Conservation (phyloP, 1,140 invertebrate species). For the Cydia pomonella region DNA sequence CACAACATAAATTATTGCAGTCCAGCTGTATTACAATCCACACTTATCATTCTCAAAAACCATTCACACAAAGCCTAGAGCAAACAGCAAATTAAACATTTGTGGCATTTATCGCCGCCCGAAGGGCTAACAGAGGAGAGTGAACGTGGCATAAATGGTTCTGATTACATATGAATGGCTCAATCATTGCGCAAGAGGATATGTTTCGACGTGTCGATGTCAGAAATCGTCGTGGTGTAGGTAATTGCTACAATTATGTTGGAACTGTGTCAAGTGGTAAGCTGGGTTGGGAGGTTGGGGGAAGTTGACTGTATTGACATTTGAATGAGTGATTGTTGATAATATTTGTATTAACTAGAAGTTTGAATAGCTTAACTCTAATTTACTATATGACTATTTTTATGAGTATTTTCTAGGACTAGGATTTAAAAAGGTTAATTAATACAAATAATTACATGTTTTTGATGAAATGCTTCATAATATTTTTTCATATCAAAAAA, state of each 20-base stretch:
- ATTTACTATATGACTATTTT: too few relatives aligned
- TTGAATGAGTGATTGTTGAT: too few relatives aligned
- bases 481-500: too few relatives aligned
- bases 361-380: too few relatives aligned
- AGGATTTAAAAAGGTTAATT: too few relatives aligned
- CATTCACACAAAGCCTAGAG: background rate
- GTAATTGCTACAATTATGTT: slow-evolving; percentile 71
- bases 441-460: too few relatives aligned
- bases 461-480: too few relatives aligned
- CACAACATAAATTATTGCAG: too few relatives aligned
- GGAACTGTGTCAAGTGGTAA: slow-evolving; percentile 68
- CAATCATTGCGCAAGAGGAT: slow-evolving; percentile 66
- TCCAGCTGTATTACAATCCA: too few relatives aligned
- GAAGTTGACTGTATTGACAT: background rate
- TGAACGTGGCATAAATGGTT: slow-evolving; percentile 24
- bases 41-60: background rate
- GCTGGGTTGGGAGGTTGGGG: slow-evolving; percentile 41
- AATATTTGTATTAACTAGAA: too few relatives aligned
- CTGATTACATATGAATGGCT: slow-evolving; percentile 55
- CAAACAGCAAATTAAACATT: slow-evolving; percentile 1
- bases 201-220: slow-evolving; percentile 69
- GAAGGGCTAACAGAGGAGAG: background rate
- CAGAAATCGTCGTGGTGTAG: slow-evolving; percentile 43
- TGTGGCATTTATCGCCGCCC: slow-evolving; percentile 12
- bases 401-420: too few relatives aligned